Percentiles rank a stretch among this genome's conserved stretches.
phyloP scores from a whole-genome alignment of 2,888 invertebrate genomes.

The Ceratothoa steindachneri region DNA sequence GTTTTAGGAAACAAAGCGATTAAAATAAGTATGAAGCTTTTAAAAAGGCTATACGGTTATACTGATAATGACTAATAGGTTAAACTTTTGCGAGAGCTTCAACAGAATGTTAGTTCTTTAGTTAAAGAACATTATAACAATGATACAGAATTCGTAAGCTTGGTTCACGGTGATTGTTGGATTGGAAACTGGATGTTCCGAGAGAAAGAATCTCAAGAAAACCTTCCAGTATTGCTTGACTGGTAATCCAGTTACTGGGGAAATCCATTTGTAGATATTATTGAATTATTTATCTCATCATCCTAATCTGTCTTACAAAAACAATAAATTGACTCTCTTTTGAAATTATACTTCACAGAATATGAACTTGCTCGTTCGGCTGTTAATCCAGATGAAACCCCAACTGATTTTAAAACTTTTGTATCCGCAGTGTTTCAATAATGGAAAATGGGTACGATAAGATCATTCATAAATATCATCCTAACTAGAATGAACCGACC shows the following conservation, averaged over 20 bases:
- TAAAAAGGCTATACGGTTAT: neutral
- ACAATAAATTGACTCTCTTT: neutral
- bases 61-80: neutral
- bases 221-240: neutral
- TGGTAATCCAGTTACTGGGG: conserved; percentile 4
- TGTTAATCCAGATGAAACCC: neutral
- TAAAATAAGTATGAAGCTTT: neutral
- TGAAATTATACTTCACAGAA: neutral
- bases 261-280: neutral
- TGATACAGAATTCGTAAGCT: neutral
- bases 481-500: conserved; percentile 1
- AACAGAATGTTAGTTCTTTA: no score
- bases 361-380: neutral
- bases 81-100: neutral
- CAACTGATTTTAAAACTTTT: neutral
- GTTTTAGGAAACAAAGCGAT: neutral
- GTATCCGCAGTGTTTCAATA: neutral
- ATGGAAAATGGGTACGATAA: neutral
- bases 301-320: neutral
- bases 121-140: neutral
- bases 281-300: neutral
- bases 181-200: neutral
- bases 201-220: neutral
- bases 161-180: conserved; percentile 7
- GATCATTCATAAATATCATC: neutral